These are phyloP conservation scores for Drosophila seguyi DNA, from an alignment of 1,140 invertebrate species.

Conservation along the genomic window DNA sequence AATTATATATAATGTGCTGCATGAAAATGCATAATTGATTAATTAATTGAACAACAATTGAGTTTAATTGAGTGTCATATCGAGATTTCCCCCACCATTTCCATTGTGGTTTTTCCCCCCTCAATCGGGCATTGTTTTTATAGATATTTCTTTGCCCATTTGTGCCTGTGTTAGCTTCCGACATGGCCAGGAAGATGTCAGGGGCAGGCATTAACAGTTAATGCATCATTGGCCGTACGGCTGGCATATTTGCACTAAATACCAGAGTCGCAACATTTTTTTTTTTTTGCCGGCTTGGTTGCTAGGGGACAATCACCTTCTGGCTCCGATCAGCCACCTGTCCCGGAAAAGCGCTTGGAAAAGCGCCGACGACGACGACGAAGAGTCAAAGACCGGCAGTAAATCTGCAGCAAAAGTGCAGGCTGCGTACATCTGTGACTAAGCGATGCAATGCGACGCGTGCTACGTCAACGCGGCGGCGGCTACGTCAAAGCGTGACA, in stretches of 20 bases:
- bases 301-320: conserved; percentile 71
- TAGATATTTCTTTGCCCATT: background rate
- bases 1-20: conserved; percentile 28
- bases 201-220: conserved; percentile 61
- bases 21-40: conserved; percentile 72
- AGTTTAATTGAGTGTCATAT: conserved; percentile 73
- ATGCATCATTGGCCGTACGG: conserved; percentile 29
- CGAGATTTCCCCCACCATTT: conserved; percentile 30
- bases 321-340: conserved; percentile 44
- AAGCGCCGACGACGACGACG: conserved; percentile 9
- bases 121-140: conserved; percentile 14
- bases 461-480: conserved; percentile 34
- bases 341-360: conserved; percentile 42
- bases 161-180: conserved; percentile 37
- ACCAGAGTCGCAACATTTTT: conserved; percentile 52
- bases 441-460: conserved; percentile 31
- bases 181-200: conserved; percentile 48
- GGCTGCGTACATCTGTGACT: conserved; percentile 28
- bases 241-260: conserved; percentile 61
- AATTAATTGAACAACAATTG: conserved; percentile 77
- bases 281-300: conserved; percentile 38
- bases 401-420: conserved; percentile 25
- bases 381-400: conserved; percentile 68
- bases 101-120: conserved; percentile 21
- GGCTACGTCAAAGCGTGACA: conserved; percentile 73